A percentile compares a stretch with the other conserved stretches of the same genome.
phyloP scores from a whole-genome alignment of 2,888 invertebrate genomes.

The Taphrorychus bicolor region DNA sequence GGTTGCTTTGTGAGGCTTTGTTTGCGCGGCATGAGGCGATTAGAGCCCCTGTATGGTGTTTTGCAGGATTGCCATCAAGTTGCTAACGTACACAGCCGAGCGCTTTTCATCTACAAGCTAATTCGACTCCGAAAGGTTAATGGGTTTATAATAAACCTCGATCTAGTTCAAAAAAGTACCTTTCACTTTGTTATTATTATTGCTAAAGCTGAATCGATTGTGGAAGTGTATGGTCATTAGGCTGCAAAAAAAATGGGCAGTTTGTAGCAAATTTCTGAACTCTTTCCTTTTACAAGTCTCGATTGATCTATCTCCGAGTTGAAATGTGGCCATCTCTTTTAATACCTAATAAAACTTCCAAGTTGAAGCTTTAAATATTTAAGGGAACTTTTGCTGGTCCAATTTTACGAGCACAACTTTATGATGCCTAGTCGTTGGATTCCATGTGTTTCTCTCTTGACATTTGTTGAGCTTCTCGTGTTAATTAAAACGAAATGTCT shows the following conservation, averaged over 20 bases:
- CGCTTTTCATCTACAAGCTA: neutral
- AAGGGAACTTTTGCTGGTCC: neutral
- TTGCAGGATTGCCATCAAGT: neutral
- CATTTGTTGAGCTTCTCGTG: neutral
- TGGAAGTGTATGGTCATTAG: neutral
- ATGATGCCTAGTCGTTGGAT: neutral
- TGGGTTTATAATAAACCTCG: neutral
- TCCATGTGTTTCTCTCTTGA: neutral
- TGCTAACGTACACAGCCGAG: neutral
- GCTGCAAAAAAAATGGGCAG: neutral
- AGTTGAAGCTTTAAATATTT: neutral
- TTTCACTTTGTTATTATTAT: neutral
- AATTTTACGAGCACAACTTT: neutral
- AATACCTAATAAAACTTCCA: neutral
- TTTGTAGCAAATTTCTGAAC: too few relatives aligned
- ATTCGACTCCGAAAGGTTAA: neutral
- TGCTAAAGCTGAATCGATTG: neutral
- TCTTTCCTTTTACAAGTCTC: too few relatives aligned
- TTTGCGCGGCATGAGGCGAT: neutral
- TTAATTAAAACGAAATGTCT: neutral
- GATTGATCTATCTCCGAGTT: neutral
- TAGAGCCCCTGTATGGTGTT: neutral
- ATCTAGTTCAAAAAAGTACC: neutral
- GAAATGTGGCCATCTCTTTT: neutral
- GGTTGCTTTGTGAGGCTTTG: conserved; percentile 26